Percentiles rank a stretch among this genome's conserved stretches.
These are phyloP conservation scores for Chrysomallon squamiferum DNA, from an alignment of 1,140 invertebrate species.

Conservation along the genomic window DNA sequence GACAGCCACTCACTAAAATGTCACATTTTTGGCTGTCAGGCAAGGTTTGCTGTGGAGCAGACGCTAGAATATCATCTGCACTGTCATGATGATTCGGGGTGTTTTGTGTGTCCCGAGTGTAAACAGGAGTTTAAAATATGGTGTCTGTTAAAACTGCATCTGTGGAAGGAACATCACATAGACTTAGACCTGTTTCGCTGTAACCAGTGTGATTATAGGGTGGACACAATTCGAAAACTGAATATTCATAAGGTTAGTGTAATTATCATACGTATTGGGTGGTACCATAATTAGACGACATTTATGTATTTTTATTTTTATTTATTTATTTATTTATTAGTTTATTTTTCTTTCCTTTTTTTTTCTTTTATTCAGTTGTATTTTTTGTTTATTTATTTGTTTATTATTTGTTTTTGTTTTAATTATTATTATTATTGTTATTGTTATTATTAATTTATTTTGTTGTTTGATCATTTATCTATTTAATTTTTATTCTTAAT, in stretches of 20 bases:
- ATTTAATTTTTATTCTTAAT: too few species aligned
- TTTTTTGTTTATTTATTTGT: too few species aligned
- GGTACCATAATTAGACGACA: too few species aligned
- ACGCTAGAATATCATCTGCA: slow-evolving; percentile 68
- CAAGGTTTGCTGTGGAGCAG: slow-evolving; percentile 59
- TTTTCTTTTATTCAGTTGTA: too few species aligned
- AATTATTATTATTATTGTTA: too few species aligned
- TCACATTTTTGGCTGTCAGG: slow-evolving; percentile 27
- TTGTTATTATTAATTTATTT: too few species aligned
- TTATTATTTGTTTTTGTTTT: too few species aligned
- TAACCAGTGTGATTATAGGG: slow-evolving; percentile 67
- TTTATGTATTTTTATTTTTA: too few species aligned
- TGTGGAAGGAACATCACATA: slow-evolving; percentile 76
- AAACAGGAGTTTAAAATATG: slow-evolving; percentile 68
- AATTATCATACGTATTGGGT: too few species aligned
- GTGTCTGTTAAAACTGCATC: slow-evolving; percentile 71
- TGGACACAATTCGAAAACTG: slow-evolving; percentile 72
- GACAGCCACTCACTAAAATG: slow-evolving; percentile 31
- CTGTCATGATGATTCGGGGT: slow-evolving; percentile 67
- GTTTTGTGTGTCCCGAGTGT: slow-evolving; percentile 76
- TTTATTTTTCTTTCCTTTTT: too few species aligned
- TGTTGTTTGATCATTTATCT: too few species aligned
- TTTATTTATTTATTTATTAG: too few species aligned
- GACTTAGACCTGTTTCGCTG: slow-evolving; percentile 74
- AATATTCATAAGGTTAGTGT: slow-evolving; percentile 66